phyloP scores from a whole-genome alignment of 2,113 vertebrate genomes.

The Myrmecobius fasciatus region DNA sequence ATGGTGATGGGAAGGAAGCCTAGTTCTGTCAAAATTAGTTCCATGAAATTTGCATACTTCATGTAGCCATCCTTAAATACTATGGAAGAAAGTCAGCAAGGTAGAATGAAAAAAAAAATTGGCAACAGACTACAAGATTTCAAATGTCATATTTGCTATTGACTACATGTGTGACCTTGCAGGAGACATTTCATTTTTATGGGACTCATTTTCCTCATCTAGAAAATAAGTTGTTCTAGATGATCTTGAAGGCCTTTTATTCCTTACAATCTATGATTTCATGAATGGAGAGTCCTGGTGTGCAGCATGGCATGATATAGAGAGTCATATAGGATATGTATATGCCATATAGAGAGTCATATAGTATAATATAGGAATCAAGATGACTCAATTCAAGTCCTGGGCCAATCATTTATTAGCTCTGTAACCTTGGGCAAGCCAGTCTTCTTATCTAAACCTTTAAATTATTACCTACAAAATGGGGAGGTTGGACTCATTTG shows the following conservation, averaged over 20 bases:
- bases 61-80: neutral
- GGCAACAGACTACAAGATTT: neutral
- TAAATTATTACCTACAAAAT: neutral
- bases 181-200: neutral
- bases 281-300: neutral
- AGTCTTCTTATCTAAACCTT: neutral
- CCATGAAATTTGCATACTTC: neutral
- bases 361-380: neutral
- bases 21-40: neutral
- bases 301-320: neutral
- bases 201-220: neutral
- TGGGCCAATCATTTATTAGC: neutral
- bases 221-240: neutral
- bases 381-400: neutral
- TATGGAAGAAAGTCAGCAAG: neutral
- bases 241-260: neutral
- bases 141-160: neutral
- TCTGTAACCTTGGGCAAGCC: neutral
- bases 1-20: fast-evolving
- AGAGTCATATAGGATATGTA: too few relatives aligned
- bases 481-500: neutral
- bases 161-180: neutral
- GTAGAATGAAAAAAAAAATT: neutral
- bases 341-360: too few relatives aligned
- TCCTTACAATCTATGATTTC: neutral